Evolutionary conservation across 1,140 invertebrate species (phyloP), one percentile per base, ranked within the genome.

Genomic region (Pseudomyrmex dendroicus): DNA sequence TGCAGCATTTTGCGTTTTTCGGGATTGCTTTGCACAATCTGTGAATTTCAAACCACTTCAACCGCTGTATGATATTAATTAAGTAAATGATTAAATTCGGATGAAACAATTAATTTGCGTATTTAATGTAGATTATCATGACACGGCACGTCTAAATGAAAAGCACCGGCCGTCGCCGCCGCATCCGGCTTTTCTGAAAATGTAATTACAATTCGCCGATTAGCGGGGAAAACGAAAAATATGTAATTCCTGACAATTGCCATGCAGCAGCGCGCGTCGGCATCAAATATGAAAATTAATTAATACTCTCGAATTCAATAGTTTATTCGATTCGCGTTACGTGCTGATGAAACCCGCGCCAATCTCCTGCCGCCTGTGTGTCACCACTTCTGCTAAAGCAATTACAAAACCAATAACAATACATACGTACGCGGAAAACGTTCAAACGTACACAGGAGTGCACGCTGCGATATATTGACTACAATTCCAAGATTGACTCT

Each of bases 51-150:
- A 72, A 59, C 54, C 74, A 66, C 64, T 48, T 48, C 66, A 12
- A 59, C 20, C 76, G 44, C 66, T 57, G n/a, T 66, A 72, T 46
- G 66, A 80, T 80, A 80, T 80, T 80, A 80, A 80, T 80, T 80
- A 80, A 72, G 76, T 80, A 80, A 80, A 80, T 80, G 66, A 80
- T 80, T 70, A 72, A 80, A 80, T 80, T 80, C 76, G 76, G 66
- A 80, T 80, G 76, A 72, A 80, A 80, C 76, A 80, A 80, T 80
- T 80, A 80, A 80, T 80, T 80, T 80, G 76, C 76, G 76, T 72
- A 70, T 80, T 80, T 72, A 80, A 80, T 80, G 68, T 72, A 80
- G 76, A 80, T 80, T 80, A 80, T 80, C 76, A 13, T 46, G 66
- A 80, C 76, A 80, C 66, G 66, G 76, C 59, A 68, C 46, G 63